Percentiles rank a stretch among this genome's conserved stretches.
Conservation (phyloP, 37 sponge, comb jelly and placozoan genomes). For the Lycopodina hypogea region DNA sequence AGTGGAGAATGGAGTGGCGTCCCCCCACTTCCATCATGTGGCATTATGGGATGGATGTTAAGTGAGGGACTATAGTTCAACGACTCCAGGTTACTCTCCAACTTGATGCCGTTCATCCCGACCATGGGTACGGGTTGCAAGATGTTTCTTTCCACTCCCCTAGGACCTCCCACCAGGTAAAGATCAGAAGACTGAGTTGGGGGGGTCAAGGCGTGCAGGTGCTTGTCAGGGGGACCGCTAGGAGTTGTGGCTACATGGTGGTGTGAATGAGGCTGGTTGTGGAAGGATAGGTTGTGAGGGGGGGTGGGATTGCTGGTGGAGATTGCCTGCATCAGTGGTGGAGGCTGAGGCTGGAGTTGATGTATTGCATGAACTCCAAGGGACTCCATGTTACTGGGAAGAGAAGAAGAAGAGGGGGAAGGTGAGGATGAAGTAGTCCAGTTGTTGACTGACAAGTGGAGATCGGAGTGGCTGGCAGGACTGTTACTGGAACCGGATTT, state of each 20-base stretch:
- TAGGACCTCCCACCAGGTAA: neutral
- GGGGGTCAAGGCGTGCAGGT: neutral
- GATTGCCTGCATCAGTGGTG: neutral
- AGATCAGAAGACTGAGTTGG: neutral
- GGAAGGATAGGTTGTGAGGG: slow-evolving; percentile 1
- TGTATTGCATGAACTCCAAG: neutral
- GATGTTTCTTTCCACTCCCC: neutral
- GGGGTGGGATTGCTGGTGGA: neutral
- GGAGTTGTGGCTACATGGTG: slow-evolving; percentile 13
- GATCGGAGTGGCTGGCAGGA: neutral
- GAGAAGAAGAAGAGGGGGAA: neutral
- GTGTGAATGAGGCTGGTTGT: neutral
- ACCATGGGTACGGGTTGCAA: neutral
- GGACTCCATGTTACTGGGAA: neutral
- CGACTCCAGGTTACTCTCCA: slow-evolving; percentile 10
- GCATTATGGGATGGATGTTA: neutral
- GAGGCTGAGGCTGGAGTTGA: neutral
- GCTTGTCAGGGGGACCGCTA: neutral
- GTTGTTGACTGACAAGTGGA: neutral
- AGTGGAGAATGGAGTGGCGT: neutral
- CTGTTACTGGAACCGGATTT: neutral
- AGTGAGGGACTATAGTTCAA: neutral
- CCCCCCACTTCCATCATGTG: neutral
- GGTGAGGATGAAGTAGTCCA: neutral
- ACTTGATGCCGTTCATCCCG: slow-evolving; percentile 15